Conservation (phyloP, 1,140 invertebrate genomes). For the Drosophila ananassae region DNA sequence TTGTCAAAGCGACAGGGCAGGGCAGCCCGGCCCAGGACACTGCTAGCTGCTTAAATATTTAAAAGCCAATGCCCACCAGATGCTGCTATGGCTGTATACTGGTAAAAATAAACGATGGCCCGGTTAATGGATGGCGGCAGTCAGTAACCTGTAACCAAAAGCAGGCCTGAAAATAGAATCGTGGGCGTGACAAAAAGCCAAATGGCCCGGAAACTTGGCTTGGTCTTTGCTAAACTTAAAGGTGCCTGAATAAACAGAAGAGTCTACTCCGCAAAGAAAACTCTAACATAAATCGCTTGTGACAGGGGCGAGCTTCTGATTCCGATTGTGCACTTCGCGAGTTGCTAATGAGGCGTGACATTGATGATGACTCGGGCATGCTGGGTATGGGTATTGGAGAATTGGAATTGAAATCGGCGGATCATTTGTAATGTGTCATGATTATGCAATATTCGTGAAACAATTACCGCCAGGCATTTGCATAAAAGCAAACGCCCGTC, state of each 20-base stretch:
- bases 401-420: slow-evolving; percentile 31
- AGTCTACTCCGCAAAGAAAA: background rate
- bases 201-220: slow-evolving; percentile 60
- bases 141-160: slow-evolving; percentile 20
- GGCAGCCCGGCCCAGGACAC: slow-evolving; percentile 29
- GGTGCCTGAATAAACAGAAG: background rate
- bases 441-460: slow-evolving; percentile 79
- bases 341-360: slow-evolving; percentile 66
- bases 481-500: slow-evolving; percentile 62
- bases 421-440: slow-evolving; percentile 74
- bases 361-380: slow-evolving; percentile 58
- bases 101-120: slow-evolving; percentile 53
- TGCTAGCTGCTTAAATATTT: slow-evolving; percentile 55
- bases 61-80: slow-evolving; percentile 47
- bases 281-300: slow-evolving; percentile 21
- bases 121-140: slow-evolving; percentile 48
- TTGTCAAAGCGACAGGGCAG: slow-evolving; percentile 45
- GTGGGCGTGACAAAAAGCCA: slow-evolving; percentile 39
- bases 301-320: slow-evolving; percentile 41
- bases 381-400: slow-evolving; percentile 1
- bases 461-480: slow-evolving; percentile 75
- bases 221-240: background rate
- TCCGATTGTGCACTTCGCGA: slow-evolving; percentile 27
- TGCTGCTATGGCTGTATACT: slow-evolving; percentile 24
- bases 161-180: slow-evolving; percentile 59